Evolutionary conservation across 2,797 vertebrate genomes (phyloP), one percentile per base, ranked within the genome.

Genomic region (Pseudomugil gertrudae): DNA sequence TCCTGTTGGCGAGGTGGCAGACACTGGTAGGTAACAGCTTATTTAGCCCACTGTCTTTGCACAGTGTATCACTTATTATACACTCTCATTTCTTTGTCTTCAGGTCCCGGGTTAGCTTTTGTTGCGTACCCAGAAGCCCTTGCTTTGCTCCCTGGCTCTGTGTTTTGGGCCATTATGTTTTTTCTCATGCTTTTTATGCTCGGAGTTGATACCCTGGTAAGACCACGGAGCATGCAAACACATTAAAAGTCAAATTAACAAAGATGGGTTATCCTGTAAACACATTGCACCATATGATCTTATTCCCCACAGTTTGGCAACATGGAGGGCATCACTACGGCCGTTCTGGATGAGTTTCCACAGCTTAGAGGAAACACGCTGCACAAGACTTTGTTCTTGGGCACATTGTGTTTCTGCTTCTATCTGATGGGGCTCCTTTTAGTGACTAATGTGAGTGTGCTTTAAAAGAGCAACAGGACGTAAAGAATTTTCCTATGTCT

Each of bases 41-140:
- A 60, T 59, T 72, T 27, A 32, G 19, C 57, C 21, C 53, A 40
- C 9, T 26, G 19, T 26, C 4, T n/a, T 5, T n/a, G 1, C 24
- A 19, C 23, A 30, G 2, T 4, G 4, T 26, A 15, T 30, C 26
- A 21, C 13, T 23, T 36, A 19, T 23, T 5, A 15, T 1, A 0
- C 9, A 43, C 13, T 21, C 29, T 50, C 19, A 19, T 23, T 27
- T n/a, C 75, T 7, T 72, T 55, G 10, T 0, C 38, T 63, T 35
- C 69, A 95, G 95, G 95, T 89, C 95, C 95, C 24, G 95, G 95
- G 1, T 80, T 96, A 83, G 95, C 95, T 3, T 96, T 96, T 45
- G 94, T 95, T 38, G 95, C 94, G 40, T 96, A 96, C 87, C 95
- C 95, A 92, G 95, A 96, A 73, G 94, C 94, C 73, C 93, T 96